These are phyloP conservation scores for Parazoanthus darwini DNA, from an alignment of 92 coral and sea anemone species.

Conservation along the genomic window DNA sequence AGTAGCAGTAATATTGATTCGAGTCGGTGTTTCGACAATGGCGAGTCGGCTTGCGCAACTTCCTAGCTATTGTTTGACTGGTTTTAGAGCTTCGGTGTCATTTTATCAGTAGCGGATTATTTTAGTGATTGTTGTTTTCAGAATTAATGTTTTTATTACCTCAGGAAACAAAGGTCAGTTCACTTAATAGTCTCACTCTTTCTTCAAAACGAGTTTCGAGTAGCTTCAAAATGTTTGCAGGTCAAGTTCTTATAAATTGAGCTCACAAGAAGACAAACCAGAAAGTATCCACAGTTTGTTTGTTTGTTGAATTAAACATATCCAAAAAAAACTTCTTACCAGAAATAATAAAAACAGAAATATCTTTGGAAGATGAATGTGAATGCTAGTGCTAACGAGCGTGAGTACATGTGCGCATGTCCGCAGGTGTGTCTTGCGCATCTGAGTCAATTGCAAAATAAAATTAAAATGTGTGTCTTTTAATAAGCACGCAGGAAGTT, in stretches of 20 bases:
- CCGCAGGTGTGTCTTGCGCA: not conserved
- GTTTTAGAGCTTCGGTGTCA: not conserved
- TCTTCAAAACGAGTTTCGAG: not conserved
- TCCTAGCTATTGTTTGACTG: slow-evolving; percentile 1
- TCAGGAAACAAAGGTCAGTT: not conserved
- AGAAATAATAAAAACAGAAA: no score
- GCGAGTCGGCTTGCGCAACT: not conserved
- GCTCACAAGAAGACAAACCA: not conserved
- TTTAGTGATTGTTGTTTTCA: slow-evolving; percentile 7
- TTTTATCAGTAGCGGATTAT: not conserved
- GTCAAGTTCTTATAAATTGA: not conserved
- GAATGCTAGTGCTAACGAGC: not conserved
- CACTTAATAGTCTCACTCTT: not conserved
- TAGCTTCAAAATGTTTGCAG: not conserved
- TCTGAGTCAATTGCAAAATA: no score
- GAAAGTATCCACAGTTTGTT: no score
- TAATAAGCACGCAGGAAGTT: not conserved
- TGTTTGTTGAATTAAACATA: no score
- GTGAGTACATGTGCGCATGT: not conserved
- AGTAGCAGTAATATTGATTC: not conserved
- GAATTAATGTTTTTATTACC: slow-evolving; percentile 11
- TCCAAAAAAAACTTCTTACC: no score
- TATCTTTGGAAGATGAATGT: no score
- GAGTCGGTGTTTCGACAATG: slow-evolving; percentile 8
- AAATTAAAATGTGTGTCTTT: no score